Evolutionary conservation across 1,140 invertebrate genomes (phyloP).

Genomic region (Zaprionus nigranus): DNA sequence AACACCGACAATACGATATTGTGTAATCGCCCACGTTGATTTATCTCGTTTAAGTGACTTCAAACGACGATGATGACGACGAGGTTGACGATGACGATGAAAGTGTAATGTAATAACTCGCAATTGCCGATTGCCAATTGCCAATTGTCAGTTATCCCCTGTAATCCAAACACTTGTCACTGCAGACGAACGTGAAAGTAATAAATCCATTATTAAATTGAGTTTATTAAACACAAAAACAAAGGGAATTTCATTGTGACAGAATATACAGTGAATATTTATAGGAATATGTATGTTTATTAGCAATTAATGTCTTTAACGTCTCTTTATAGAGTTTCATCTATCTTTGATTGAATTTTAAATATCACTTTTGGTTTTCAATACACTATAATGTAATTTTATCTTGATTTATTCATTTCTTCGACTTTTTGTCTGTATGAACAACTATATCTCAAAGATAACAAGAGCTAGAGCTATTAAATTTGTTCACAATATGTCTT

Average conservation of each 20-base stretch:
- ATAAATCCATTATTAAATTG: not conserved
- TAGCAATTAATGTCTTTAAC: too few relatives aligned
- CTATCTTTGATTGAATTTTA: too few relatives aligned
- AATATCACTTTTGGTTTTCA: too few relatives aligned
- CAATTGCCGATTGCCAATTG: slow-evolving; percentile 41
- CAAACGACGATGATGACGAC: slow-evolving; percentile 51
- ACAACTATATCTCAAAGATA: too few relatives aligned
- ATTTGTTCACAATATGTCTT: too few relatives aligned
- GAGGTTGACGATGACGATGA: slow-evolving; percentile 60
- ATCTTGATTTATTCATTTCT: too few relatives aligned
- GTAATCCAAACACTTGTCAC: slow-evolving; percentile 15
- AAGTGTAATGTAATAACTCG: slow-evolving; percentile 77
- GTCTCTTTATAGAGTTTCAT: too few relatives aligned
- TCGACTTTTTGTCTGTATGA: too few relatives aligned
- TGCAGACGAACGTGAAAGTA: not conserved
- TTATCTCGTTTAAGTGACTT: slow-evolving; percentile 82
- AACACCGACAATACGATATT: slow-evolving; percentile 65
- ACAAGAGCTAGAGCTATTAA: too few relatives aligned
- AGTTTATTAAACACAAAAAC: not conserved
- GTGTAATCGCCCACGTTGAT: slow-evolving; percentile 84
- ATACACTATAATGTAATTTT: too few relatives aligned
- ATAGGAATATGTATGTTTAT: too few relatives aligned
- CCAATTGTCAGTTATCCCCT: slow-evolving; percentile 32
- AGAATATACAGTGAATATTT: not conserved
- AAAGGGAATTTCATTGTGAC: not conserved